These are phyloP conservation scores for Dorcus hopei DNA, from an alignment of 2,888 invertebrate species.

Conservation along the genomic window DNA sequence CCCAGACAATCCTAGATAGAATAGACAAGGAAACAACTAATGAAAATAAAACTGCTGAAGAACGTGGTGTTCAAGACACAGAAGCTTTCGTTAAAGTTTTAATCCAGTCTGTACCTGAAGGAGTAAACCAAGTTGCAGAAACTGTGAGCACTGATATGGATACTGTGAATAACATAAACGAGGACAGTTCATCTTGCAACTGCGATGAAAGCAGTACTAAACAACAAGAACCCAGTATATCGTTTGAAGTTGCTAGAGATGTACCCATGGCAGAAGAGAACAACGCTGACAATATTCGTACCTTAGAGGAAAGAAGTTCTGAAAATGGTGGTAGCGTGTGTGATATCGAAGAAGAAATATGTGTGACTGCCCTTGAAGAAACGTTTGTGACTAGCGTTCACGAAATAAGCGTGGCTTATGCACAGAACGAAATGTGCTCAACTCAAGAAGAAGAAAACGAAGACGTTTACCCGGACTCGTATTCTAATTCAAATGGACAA, in stretches of 20 bases:
- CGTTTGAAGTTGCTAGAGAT: not conserved
- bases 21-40: slow-evolving; percentile 13
- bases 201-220: not conserved
- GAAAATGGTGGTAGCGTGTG: too few species aligned
- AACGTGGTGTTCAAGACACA: not conserved
- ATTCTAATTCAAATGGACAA: too few species aligned
- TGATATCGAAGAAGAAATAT: too few species aligned
- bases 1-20: slow-evolving; percentile 20
- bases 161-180: not conserved
- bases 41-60: not conserved
- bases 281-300: not conserved
- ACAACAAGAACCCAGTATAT: not conserved
- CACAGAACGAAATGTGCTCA: too few species aligned
- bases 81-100: not conserved
- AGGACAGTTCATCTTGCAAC: not conserved
- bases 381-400: too few species aligned
- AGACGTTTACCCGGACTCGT: too few species aligned
- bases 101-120: not conserved
- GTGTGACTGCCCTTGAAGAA: too few species aligned
- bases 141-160: not conserved
- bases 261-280: not conserved
- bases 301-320: not conserved
- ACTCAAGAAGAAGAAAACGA: too few species aligned
- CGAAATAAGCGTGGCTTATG: too few species aligned
- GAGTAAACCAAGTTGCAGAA: not conserved